Percentiles rank a stretch among this genome's conserved stretches.
Conservation (phyloP, 2,113 vertebrate species). For the Pao palembangensis region DNA sequence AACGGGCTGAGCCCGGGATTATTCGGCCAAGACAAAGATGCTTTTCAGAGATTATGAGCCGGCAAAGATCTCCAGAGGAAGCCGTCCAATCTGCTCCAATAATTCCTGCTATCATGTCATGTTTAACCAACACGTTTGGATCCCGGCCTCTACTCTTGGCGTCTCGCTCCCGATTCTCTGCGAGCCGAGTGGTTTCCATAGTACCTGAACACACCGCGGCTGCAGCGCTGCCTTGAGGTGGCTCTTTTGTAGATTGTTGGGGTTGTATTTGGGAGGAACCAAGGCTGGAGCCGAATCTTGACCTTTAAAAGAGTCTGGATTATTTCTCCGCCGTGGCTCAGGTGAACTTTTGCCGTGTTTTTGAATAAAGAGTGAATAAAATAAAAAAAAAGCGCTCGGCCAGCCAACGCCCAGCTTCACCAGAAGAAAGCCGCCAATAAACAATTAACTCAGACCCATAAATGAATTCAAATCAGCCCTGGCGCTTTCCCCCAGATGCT, state of each 20-base stretch:
- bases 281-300: background rate
- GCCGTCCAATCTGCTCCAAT: conserved; percentile 27
- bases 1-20: conserved; percentile 39
- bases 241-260: background rate
- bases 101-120: conserved; percentile 60
- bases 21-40: conserved; percentile 32
- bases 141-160: conserved; percentile 2
- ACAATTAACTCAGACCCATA: too few relatives aligned
- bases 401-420: too few relatives aligned
- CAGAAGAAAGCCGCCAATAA: too few relatives aligned
- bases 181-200: conserved; percentile 42
- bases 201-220: conserved; percentile 40
- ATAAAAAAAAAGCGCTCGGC: too few relatives aligned
- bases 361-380: too few relatives aligned
- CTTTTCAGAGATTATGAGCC: conserved; percentile 7
- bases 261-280: background rate
- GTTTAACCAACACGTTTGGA: conserved; percentile 48
- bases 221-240: conserved; percentile 32
- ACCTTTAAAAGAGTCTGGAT: too few relatives aligned
- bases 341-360: too few relatives aligned
- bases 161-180: background rate
- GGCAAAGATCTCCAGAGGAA: too few relatives aligned
- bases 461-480: too few relatives aligned
- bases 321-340: too few relatives aligned
- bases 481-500: too few relatives aligned